phyloP scores from a whole-genome alignment of 2,113 vertebrate genomes.

The Stigmatopora nigra region DNA sequence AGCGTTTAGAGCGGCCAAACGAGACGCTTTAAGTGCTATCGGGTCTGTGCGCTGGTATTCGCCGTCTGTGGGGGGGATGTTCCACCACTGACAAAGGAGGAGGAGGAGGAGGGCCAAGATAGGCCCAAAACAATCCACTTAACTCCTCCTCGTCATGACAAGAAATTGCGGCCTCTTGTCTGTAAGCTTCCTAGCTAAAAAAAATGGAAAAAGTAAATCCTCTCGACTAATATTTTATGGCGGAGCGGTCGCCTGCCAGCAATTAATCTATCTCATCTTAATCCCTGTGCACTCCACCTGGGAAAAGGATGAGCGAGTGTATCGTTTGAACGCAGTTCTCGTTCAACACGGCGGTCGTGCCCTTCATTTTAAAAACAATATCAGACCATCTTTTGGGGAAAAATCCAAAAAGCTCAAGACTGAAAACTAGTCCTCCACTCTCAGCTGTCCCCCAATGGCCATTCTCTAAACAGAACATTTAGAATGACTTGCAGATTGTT shows the following conservation, averaged over 20 bases:
- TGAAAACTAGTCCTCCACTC: too few species aligned
- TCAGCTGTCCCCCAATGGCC: too few species aligned
- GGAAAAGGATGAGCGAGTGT: neutral
- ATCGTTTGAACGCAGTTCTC: neutral
- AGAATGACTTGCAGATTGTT: too few species aligned
- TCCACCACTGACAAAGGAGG: too few species aligned
- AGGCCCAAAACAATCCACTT: neutral
- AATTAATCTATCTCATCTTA: slow-evolving; percentile 5
- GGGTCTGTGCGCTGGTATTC: neutral
- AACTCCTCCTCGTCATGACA: neutral
- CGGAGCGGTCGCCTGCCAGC: neutral
- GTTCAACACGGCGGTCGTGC: neutral
- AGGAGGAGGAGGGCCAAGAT: too few species aligned
- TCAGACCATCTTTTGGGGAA: too few species aligned
- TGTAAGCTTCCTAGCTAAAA: neutral
- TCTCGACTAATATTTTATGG: neutral
- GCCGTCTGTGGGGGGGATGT: neutral
- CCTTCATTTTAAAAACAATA: neutral
- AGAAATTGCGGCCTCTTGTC: neutral
- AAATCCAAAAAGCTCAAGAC: too few species aligned
- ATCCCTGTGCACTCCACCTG: neutral
- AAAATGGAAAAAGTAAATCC: neutral
- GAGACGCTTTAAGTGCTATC: neutral
- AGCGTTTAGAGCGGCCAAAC: neutral
- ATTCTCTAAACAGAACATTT: too few species aligned